Evolutionary conservation across 2,113 vertebrate species (phyloP).

Genomic region (Cyprinodon variegatus): DNA sequence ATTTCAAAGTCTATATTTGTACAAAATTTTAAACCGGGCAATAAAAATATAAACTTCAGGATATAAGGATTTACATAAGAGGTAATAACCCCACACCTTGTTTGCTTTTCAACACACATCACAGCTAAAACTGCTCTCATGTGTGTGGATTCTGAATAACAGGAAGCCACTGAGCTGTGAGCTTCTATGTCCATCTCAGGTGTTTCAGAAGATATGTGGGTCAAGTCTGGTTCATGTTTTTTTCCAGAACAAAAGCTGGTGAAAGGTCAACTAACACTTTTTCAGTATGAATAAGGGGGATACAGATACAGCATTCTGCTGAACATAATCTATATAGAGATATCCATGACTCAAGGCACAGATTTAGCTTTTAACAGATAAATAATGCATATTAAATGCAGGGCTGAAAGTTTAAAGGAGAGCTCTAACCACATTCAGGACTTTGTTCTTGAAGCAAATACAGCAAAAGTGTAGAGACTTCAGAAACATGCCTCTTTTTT

Average conservation of each 20-base stretch:
- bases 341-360: neutral
- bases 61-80: neutral
- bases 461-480: too few species aligned
- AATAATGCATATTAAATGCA: neutral
- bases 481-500: too few species aligned
- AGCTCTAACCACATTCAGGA: neutral
- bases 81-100: neutral
- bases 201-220: constrained; percentile 27
- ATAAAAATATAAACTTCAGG: neutral
- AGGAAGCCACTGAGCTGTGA: constrained; percentile 41
- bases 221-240: constrained; percentile 46
- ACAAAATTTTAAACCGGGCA: neutral
- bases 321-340: neutral
- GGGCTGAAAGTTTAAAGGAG: too few species aligned
- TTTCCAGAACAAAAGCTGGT: neutral
- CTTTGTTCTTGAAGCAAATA: too few species aligned
- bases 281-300: too few species aligned
- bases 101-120: neutral
- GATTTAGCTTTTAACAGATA: neutral
- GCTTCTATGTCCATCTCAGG: constrained; percentile 20
- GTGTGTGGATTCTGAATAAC: constrained; percentile 22
- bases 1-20: neutral
- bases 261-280: too few species aligned
- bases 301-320: neutral
- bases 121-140: neutral